Base-by-base conservation (phyloP, 2,888 invertebrate species). In the Agonopterix arenella region DNA sequence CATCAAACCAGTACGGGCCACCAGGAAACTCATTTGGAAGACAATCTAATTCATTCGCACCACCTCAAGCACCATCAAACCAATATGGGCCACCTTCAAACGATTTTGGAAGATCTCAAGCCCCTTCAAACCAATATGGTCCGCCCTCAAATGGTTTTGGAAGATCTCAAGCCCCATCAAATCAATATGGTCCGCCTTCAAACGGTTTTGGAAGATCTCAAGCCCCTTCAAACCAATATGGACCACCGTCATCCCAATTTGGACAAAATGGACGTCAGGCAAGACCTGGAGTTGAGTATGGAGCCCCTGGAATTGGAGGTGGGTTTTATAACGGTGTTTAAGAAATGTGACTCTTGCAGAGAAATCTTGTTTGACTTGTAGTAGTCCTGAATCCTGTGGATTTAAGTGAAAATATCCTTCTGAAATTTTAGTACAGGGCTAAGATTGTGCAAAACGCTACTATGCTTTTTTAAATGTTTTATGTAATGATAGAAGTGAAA, bases 1-100 rank as follows among this genome's bases (percentile, higher is more conserved):
- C 70, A 4, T 68, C 68, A 2, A 58, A 60, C 8, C 66, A 70
- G 44, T 91, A 90, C 51, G 76, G 86, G 45, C 72, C 89, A n/a
- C 90, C 88, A 40, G n/a, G n/a, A 9, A 9, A 40, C 28, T 28
- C 28, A 28, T 28, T 28, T 28, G 28, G 28, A 28, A 28, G 28
- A 28, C 28, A 28, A 28, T 28, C 28, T 4, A 28, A 28, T 4
- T 45, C 54, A 3, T 51, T 52, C 51, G 16, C 11, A 44, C 11
- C 11, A 44, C 11, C 36, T 18, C 18, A 38, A 37, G 52, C 50
- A 36, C 65, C 62, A 8, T 62, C 61, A 4, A 36, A 49, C 9
- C 60, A 61, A 42, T 67, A 65, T 36, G 60, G 61, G 0, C 54
- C 55, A 1, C 61, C 63, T 2, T 53, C 55, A 2, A 46, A 36